phyloP scores from a whole-genome alignment of 1,140 invertebrate species.

The Habropoda laboriosa region DNA sequence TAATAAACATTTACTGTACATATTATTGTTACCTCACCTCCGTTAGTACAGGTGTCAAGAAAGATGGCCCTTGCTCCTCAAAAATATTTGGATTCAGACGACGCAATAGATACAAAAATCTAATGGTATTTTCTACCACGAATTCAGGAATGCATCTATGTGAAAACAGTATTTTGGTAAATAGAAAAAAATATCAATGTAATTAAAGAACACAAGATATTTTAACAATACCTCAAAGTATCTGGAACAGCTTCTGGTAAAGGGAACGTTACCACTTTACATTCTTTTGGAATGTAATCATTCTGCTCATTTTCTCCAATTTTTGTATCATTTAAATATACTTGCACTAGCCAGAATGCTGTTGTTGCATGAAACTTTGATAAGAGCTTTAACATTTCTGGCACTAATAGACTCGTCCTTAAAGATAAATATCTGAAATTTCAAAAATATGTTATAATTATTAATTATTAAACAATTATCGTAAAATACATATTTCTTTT shows the following conservation, averaged over 20 bases:
- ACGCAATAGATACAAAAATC: slow-evolving; percentile 88
- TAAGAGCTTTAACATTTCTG: slow-evolving; percentile 85
- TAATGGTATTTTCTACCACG: slow-evolving; percentile 93
- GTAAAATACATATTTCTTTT: slow-evolving; percentile 55
- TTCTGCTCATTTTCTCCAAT: slow-evolving; percentile 64
- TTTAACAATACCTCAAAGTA: slow-evolving; percentile 83
- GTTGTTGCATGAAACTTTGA: slow-evolving; percentile 91
- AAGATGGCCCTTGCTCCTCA: slow-evolving; percentile 84
- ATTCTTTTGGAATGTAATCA: slow-evolving; percentile 83
- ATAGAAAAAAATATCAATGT: slow-evolving; percentile 2
- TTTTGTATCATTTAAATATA: slow-evolving; percentile 83
- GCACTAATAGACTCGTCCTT: slow-evolving; percentile 88
- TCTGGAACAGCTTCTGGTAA: slow-evolving; percentile 84
- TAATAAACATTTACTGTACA: background rate
- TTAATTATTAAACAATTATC: slow-evolving; percentile 20
- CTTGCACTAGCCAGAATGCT: slow-evolving; percentile 92
- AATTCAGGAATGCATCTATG: slow-evolving; percentile 91
- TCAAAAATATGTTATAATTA: slow-evolving; percentile 68
- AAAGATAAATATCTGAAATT: slow-evolving; percentile 84
- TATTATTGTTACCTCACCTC: slow-evolving; percentile 78
- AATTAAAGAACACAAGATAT: background rate
- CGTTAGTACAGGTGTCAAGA: slow-evolving; percentile 89
- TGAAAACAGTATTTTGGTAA: background rate
- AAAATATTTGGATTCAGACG: slow-evolving; percentile 85
- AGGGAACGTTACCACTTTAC: slow-evolving; percentile 85